Conservation (phyloP, 1,140 invertebrate genomes). For the Camponotus pennsylvanicus region DNA sequence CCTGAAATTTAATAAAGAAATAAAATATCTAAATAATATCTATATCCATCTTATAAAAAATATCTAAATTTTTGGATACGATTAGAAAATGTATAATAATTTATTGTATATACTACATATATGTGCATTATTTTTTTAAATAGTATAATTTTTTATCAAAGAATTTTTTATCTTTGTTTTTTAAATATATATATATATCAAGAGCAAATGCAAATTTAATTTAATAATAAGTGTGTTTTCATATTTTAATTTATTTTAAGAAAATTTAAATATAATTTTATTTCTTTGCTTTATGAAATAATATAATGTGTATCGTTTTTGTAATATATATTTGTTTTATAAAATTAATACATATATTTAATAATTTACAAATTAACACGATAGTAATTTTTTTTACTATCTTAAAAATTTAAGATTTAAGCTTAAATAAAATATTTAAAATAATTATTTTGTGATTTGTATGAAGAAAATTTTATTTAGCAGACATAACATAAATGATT, state of each 20-base stretch:
- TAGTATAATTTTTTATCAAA: neutral
- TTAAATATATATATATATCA: no score
- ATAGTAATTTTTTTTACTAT: neutral
- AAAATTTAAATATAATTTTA: neutral
- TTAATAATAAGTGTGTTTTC: no score
- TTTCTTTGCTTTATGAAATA: neutral
- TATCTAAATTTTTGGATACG: neutral
- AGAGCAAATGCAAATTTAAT: no score
- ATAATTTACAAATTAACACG: neutral
- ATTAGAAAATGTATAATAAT: neutral
- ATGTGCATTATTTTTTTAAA: neutral
- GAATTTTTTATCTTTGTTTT: no score
- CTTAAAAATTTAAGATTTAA: neutral
- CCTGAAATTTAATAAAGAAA: neutral
- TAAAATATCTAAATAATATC: neutral
- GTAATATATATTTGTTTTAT: neutral
- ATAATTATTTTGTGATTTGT: no score
- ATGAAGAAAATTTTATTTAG: no score
- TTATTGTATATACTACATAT: neutral
- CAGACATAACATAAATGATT: no score
- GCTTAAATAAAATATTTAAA: neutral
- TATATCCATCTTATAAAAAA: neutral
- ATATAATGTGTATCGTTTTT: neutral
- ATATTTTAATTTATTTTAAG: no score
- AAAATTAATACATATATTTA: constrained; percentile 9